A percentile compares a stretch with the other conserved stretches of the same genome.
Conservation (phyloP, 2,113 vertebrate genomes). For the Casuarius casuarius region DNA sequence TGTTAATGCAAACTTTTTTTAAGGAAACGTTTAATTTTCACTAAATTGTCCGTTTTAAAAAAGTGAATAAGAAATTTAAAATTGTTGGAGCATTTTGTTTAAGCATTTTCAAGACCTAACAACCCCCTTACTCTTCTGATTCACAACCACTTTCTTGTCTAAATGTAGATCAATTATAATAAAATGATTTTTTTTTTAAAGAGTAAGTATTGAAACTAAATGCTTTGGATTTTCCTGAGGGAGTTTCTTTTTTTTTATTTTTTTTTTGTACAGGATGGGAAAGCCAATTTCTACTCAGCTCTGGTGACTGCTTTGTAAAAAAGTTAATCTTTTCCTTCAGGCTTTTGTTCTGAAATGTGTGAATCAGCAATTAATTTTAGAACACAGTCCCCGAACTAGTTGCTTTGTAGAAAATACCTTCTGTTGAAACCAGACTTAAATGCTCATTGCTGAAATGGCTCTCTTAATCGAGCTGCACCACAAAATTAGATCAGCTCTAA, state of each 20-base stretch:
- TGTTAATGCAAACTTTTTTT: neutral
- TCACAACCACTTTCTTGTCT: neutral
- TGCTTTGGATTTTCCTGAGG: neutral
- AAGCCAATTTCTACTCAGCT: neutral
- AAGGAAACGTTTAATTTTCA: neutral
- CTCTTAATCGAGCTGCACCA: neutral
- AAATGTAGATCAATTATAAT: neutral
- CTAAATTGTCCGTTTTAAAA: neutral
- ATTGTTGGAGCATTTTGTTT: neutral
- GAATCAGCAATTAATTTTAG: neutral
- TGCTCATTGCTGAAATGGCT: neutral
- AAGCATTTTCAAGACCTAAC: neutral
- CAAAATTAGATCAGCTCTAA: neutral
- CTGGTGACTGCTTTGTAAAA: neutral
- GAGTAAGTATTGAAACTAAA: neutral
- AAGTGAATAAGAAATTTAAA: neutral
- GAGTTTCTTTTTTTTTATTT: neutral
- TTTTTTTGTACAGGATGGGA: neutral
- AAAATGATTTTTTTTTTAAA: neutral
- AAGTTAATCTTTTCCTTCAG: neutral
- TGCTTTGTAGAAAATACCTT: neutral
- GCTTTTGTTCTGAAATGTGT: neutral
- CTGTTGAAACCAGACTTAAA: neutral
- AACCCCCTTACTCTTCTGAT: accelerated
- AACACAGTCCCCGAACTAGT: neutral